phyloP scores from a whole-genome alignment of 2,113 vertebrate species.

The Aegotheles bennettii region DNA sequence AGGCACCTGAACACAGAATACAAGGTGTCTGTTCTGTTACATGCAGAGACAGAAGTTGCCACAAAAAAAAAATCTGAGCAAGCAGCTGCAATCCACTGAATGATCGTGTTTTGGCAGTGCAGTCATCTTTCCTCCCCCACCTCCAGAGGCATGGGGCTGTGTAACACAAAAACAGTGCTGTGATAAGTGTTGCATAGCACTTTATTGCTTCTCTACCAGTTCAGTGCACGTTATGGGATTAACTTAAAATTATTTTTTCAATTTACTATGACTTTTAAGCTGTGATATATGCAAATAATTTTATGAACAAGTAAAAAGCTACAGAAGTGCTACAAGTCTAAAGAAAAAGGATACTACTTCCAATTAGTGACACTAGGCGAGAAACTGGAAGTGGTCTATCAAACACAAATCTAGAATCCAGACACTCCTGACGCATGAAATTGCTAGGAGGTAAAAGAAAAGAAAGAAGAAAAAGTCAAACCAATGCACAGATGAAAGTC shows the following conservation, averaged over 20 bases:
- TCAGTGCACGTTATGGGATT: fast-evolving
- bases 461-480: not conserved
- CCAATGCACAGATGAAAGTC: not conserved
- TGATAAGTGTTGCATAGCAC: not conserved
- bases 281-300: not conserved
- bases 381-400: slow-evolving; percentile 94
- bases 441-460: slow-evolving; percentile 73
- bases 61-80: not conserved
- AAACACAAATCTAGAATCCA: slow-evolving; percentile 98
- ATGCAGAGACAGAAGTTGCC: not conserved
- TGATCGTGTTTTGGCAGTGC: not conserved
- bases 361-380: slow-evolving; percentile 91
- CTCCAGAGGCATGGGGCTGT: not conserved
- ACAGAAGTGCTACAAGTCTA: not conserved
- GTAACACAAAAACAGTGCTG: not conserved
- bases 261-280: not conserved
- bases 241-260: not conserved
- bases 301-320: not conserved
- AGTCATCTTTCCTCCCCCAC: not conserved
- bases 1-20: not conserved
- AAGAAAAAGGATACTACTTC: slow-evolving; percentile 94
- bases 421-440: slow-evolving; percentile 98
- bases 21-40: not conserved
- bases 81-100: not conserved
- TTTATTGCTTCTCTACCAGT: not conserved